phyloP scores from a whole-genome alignment of 2,888 invertebrate genomes.

The Tetanocera ferruginea region DNA sequence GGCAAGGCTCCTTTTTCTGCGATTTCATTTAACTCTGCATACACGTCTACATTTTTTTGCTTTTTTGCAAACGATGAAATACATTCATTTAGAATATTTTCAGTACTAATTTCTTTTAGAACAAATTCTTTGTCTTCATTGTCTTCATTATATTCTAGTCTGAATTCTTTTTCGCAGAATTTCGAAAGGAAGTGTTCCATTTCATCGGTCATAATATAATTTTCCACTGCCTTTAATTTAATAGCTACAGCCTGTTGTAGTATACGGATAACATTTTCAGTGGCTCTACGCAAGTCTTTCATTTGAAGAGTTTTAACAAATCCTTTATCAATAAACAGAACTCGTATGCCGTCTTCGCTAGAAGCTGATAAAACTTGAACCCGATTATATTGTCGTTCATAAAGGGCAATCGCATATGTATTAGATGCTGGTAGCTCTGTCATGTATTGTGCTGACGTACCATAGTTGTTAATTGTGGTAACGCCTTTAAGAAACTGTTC shows the following conservation, averaged over 20 bases:
- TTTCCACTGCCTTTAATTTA: conserved; percentile 27
- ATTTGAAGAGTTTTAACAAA: not conserved
- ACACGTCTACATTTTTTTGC: conserved; percentile 5
- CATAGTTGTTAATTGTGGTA: not conserved
- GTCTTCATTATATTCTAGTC: not conserved
- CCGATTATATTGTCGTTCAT: not conserved
- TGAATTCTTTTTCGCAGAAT: conserved; percentile 17
- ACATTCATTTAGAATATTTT: not conserved
- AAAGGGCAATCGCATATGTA: conserved; percentile 18
- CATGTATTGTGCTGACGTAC: not conserved
- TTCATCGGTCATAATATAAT: conserved; percentile 9
- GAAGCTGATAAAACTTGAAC: conserved; percentile 7
- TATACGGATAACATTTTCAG: conserved; percentile 1
- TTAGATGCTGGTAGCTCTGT: conserved; percentile 18
- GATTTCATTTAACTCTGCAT: not conserved
- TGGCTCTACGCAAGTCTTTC: not conserved
- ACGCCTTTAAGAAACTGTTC: not conserved
- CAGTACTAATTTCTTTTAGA: not conserved
- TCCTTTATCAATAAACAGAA: conserved; percentile 24
- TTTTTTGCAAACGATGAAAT: conserved; percentile 9
- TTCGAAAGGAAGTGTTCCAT: conserved; percentile 1
- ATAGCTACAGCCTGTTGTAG: conserved; percentile 26
- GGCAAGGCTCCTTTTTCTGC: not conserved
- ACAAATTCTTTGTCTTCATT: conserved; percentile 19
- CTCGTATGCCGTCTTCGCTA: not conserved